A percentile compares a stretch with the other conserved stretches of the same genome.
phyloP scores from a whole-genome alignment of 2,113 vertebrate species.

The Phaetusa simplex region DNA sequence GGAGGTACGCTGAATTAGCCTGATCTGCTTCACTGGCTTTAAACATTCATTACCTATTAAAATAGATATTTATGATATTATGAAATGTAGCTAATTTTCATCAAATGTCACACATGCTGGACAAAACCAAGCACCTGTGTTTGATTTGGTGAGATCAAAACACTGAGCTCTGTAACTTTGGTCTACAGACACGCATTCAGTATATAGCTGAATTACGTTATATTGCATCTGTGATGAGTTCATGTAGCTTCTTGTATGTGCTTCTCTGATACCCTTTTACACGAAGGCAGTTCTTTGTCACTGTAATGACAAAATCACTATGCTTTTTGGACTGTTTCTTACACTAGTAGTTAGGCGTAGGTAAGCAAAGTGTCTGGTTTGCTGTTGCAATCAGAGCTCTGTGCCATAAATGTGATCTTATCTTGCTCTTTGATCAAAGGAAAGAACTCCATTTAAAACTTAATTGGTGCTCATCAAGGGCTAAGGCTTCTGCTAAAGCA shows the following conservation, averaged over 20 bases:
- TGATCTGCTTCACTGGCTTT: not conserved
- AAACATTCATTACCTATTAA: not conserved
- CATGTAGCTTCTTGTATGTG: not conserved
- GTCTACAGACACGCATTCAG: not conserved
- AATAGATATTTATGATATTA: not conserved
- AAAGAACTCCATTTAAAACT: not conserved
- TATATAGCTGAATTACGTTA: not conserved
- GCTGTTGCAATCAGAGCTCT: conserved; percentile 25
- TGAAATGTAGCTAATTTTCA: not conserved
- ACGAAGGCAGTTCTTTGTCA: not conserved
- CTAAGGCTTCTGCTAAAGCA: conserved; percentile 22
- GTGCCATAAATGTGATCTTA: conserved; percentile 34
- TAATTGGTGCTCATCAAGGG: conserved; percentile 43
- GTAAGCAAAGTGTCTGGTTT: not conserved
- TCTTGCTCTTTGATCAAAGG: conserved; percentile 52
- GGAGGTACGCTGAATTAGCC: not conserved
- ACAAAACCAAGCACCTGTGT: not conserved
- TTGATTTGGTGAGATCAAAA: not conserved
- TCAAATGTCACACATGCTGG: not conserved
- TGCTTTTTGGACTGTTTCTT: not conserved
- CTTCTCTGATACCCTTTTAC: not conserved
- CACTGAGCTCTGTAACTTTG: not conserved
- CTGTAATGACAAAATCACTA: not conserved
- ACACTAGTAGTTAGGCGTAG: not conserved
- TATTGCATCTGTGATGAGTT: not conserved